Evolutionary conservation across 1,140 invertebrate genomes (phyloP), one percentile per base, ranked within the genome.

Genomic region (Eriocheir sinensis): DNA sequence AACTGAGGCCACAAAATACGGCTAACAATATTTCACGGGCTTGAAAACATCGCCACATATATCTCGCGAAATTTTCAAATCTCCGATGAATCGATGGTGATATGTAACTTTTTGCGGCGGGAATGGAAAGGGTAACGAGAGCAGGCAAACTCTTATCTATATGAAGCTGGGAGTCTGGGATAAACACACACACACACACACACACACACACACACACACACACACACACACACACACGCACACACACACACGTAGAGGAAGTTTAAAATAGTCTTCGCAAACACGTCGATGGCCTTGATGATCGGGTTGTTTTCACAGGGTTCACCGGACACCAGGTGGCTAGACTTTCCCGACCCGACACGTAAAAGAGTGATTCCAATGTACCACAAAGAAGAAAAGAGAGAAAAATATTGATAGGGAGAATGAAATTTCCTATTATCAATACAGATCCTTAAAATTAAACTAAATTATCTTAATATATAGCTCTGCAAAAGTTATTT

Each of bases 151-250:
- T 72, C 3, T n/a, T 72, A 85, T 85, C 38, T 85, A 27, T 12
- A 85, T 85, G 6, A 15, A 85, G 15, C 30, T n/a, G 30, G 30
- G 4, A 36, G 38, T 38, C 81, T 36, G 30, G 27, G 34, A 34
- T 85, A 34, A 85, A 85, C 12, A 80, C 79, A 32, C 32, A 88
- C 34, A 40, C 38, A 88, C 85, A 41, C 38, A 88, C 85, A 88
- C 85, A 88, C 85, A 88, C 85, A 88, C 85, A 88, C 85, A 88
- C 85, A 88, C 38, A 41, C 38, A 88, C 85, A 41, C 8, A 88
- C 85, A 88, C 85, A 88, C 38, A 88, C 38, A 88, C 85, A 41
- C 38, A 88, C 85, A 88, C 85, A 88, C 85, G 44, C 85, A 88
- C 85, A 85, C 81, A 85, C 38, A 85, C 81, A 85, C 81, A 85